A percentile compares a stretch with the other conserved stretches of the same genome.
These are phyloP conservation scores for Lepilemur septentrionalis DNA, from an alignment of 2,797 vertebrate species.

Conservation along the genomic window DNA sequence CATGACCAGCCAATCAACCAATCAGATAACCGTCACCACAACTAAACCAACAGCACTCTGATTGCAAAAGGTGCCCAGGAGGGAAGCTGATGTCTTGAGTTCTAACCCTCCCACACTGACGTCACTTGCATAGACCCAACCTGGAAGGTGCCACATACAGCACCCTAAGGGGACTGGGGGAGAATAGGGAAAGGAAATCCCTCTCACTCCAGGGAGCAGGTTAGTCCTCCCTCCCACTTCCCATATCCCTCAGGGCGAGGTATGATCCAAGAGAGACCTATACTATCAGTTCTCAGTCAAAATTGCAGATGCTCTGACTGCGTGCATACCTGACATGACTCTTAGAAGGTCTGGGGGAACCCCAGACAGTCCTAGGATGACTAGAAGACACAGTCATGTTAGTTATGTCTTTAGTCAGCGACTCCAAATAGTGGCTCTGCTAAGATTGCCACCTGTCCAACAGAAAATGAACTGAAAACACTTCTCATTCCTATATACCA, in stretches of 20 bases:
- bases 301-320: neutral
- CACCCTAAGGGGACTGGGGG: neutral
- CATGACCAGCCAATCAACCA: neutral
- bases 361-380: neutral
- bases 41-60: neutral
- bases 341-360: neutral
- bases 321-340: neutral
- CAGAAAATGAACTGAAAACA: slow-evolving; percentile 25
- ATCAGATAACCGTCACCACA: neutral
- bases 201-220: neutral
- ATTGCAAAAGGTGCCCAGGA: neutral
- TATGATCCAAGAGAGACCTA: neutral
- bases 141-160: neutral
- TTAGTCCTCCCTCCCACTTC: neutral
- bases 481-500: neutral
- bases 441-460: slow-evolving; percentile 6
- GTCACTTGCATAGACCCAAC: neutral
- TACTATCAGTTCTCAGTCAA: neutral
- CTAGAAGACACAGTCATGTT: neutral
- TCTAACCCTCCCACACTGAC: neutral
- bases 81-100: neutral
- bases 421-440: slow-evolving; percentile 11
- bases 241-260: neutral
- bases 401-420: neutral
- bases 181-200: neutral